These are phyloP conservation scores for Morelia viridis DNA, from an alignment of 2,797 vertebrate species.

Conservation along the genomic window DNA sequence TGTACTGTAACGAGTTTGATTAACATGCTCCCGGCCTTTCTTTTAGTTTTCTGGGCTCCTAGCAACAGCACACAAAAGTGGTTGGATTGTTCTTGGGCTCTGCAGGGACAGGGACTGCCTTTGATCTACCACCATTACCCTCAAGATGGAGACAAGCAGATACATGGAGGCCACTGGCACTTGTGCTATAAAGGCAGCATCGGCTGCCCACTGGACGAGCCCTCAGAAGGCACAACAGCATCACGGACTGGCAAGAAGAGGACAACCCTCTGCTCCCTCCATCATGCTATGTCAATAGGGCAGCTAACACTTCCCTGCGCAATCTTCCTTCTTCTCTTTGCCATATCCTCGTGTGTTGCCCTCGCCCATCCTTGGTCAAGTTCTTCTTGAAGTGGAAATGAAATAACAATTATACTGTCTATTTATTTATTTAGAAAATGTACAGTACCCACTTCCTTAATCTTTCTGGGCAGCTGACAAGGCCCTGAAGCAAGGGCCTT, in stretches of 20 bases:
- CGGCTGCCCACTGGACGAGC: neutral
- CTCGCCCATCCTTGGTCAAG: neutral
- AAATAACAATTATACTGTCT: neutral
- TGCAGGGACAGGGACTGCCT: slow-evolving; percentile 71
- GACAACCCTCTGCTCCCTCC: neutral
- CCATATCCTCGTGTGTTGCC: no score
- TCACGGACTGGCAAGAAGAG: neutral
- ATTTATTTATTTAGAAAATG: neutral
- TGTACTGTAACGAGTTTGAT: slow-evolving; percentile 80
- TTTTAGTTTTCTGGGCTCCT: slow-evolving; percentile 76
- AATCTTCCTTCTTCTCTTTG: neutral
- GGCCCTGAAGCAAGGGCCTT: neutral
- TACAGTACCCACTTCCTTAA: neutral
- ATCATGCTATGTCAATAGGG: neutral
- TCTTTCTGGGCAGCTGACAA: neutral
- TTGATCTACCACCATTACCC: slow-evolving; percentile 87
- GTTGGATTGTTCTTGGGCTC: slow-evolving; percentile 73
- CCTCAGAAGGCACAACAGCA: neutral
- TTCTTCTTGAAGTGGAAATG: neutral
- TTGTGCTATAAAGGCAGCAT: neutral
- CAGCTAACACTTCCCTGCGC: neutral
- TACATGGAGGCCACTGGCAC: slow-evolving; percentile 28
- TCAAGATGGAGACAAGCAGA: slow-evolving; percentile 60
- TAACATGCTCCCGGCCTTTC: slow-evolving; percentile 77
- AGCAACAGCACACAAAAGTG: slow-evolving; percentile 85